Conservation (phyloP, 2,888 invertebrate species). For the Synergus umbraculus region DNA sequence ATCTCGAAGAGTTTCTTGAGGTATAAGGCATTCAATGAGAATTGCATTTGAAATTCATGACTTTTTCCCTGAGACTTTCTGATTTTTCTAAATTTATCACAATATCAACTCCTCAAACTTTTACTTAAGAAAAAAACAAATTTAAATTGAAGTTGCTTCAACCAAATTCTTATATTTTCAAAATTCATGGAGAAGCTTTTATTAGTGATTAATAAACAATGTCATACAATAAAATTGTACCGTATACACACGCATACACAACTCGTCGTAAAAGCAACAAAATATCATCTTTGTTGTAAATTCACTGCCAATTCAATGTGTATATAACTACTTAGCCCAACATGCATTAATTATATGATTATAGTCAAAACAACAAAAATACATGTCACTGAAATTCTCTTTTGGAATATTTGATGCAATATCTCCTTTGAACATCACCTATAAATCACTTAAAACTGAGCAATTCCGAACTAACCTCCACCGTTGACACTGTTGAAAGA, state of each 20-base stretch:
- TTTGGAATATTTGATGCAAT: background rate
- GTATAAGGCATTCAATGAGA: too few species aligned
- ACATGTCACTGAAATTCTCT: background rate
- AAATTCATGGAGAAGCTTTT: background rate
- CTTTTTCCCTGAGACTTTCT: too few species aligned
- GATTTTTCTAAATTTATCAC: too few species aligned
- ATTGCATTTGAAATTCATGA: too few species aligned
- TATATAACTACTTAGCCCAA: background rate
- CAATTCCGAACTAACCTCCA: slow-evolving; percentile 15
- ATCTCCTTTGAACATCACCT: background rate
- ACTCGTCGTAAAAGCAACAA: background rate
- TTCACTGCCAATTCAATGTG: background rate
- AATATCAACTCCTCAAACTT: too few species aligned
- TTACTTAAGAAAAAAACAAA: too few species aligned
- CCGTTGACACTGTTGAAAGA: background rate
- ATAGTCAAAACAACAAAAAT: background rate
- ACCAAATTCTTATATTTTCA: background rate
- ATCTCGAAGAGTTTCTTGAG: too few species aligned
- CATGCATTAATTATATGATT: background rate
- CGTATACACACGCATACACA: background rate
- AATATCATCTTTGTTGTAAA: slow-evolving; percentile 17
- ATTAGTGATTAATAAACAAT: background rate
- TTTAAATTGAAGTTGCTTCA: background rate
- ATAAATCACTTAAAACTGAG: background rate
- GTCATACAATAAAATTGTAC: background rate